These are phyloP conservation scores for Netelia fuscicornis DNA, from an alignment of 2,888 invertebrate species.

Conservation along the genomic window DNA sequence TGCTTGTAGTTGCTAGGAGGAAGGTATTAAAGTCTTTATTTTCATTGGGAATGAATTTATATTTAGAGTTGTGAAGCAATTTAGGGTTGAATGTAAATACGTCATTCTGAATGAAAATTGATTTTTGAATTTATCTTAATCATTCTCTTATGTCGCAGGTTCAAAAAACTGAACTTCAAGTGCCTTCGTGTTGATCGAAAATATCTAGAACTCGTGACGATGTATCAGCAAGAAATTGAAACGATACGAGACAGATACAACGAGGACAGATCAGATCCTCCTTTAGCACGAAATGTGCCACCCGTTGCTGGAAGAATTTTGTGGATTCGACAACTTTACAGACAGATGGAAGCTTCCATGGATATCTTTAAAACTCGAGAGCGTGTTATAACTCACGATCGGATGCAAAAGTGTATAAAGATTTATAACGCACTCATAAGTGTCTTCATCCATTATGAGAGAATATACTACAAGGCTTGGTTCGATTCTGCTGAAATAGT, in stretches of 20 bases:
- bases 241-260: slow-evolving; percentile 91
- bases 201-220: slow-evolving; percentile 89
- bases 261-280: slow-evolving; percentile 90
- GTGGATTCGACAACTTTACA: slow-evolving; percentile 93
- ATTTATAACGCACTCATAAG: slow-evolving; percentile 92
- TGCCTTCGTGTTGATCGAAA: slow-evolving; percentile 91
- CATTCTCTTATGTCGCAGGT: slow-evolving; percentile 84
- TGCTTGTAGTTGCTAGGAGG: slow-evolving; percentile 79
- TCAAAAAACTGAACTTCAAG: slow-evolving; percentile 90
- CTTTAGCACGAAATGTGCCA: slow-evolving; percentile 91
- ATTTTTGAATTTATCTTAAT: no score
- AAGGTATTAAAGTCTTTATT: slow-evolving; percentile 75
- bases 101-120: neutral
- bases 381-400: slow-evolving; percentile 87
- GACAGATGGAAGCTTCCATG: slow-evolving; percentile 92
- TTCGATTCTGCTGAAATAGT: slow-evolving; percentile 91
- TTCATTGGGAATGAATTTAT: no score
- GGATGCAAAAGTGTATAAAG: slow-evolving; percentile 91
- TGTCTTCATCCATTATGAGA: slow-evolving; percentile 93
- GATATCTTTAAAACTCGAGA: slow-evolving; percentile 85
- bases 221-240: slow-evolving; percentile 90
- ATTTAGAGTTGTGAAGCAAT: no score
- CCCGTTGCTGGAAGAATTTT: slow-evolving; percentile 92
- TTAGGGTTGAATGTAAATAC: no score
- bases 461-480: slow-evolving; percentile 94